Evolutionary conservation across 2,888 invertebrate species (phyloP).

Genomic region (Euplagia quadripunctaria): DNA sequence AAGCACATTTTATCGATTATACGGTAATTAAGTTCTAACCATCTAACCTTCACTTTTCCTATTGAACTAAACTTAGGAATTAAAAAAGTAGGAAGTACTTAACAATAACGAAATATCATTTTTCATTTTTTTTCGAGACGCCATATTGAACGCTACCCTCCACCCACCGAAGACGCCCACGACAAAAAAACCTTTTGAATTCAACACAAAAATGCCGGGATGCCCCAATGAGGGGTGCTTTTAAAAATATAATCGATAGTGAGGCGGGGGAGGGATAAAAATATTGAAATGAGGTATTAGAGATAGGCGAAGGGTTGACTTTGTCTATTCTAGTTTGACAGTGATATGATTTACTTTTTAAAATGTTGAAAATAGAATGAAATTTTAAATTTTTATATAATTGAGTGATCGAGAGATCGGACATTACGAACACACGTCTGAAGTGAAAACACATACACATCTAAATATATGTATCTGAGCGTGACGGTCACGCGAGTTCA

Average conservation of each 20-base stretch:
- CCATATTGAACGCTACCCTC: slow-evolving; percentile 68
- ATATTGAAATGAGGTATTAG: slow-evolving; percentile 55
- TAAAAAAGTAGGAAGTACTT: background rate
- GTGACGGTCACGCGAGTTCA: no score
- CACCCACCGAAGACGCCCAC: slow-evolving; percentile 75
- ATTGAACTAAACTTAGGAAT: no score
- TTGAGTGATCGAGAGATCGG: no score
- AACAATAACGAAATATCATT: background rate
- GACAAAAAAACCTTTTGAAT: slow-evolving; percentile 83
- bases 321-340: slow-evolving; percentile 19
- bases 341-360: background rate
- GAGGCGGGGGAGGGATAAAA: slow-evolving; percentile 58
- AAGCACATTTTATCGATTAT: no score
- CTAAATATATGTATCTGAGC: no score
- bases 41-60: no score
- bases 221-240: slow-evolving; percentile 73
- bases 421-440: no score
- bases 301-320: slow-evolving; percentile 22
- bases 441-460: no score
- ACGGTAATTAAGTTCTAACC: no score
- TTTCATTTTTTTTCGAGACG: slow-evolving; percentile 66
- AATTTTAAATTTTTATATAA: no score
- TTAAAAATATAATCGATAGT: slow-evolving; percentile 78
- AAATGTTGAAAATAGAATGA: background rate
- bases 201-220: slow-evolving; percentile 78